Evolutionary conservation across 2,888 invertebrate species (phyloP), one percentile per base, ranked within the genome.

Genomic region (Ramazzottius varieornatus): DNA sequence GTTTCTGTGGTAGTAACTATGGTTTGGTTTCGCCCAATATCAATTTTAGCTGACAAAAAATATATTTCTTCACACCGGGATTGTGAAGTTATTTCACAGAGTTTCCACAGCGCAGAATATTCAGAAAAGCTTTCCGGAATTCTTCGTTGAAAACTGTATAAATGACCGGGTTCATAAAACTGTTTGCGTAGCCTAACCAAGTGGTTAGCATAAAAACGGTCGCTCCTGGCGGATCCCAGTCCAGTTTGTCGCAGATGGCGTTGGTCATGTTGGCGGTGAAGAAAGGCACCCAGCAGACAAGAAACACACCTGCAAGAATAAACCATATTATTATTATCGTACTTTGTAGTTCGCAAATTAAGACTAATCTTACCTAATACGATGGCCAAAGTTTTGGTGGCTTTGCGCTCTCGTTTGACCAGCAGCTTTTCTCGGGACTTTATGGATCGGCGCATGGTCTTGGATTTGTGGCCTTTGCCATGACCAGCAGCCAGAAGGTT

Each of bases 271-370:
- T 93, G 79, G 93, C 91, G 1, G 91, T 89, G 82, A 98, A 98
- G 81, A 98, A 98, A 46, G 98, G 98, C 68, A 92, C 86, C 96
- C 96, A 98, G 78, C 96, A 98, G 73, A 93, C 83, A 54, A 98
- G 83, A 77, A 98, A 98, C 1, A 94, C 91, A 72, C 92, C 96
- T 96, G 81, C n/a, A 80, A 79, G 69, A 70, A 72, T 70, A 70
- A 71, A 68, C 69, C 68, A 65, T 65, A 29, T 63, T 46, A 40
- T 40, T 40, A 8, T 40, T 40, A 13, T 40, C 20, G 40, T 20
- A 40, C 20, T 40, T 20, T 8, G 8, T 40, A 20, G 8, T 40
- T 40, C 40, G 8, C 8, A 40, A 40, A 13, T 20, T 20, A 40
- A 20, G 8, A 40, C 8, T 40, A 40, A 40, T 13, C 84, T 83